phyloP scores from a whole-genome alignment of 2,888 invertebrate genomes.

The Zygothrica quintamaculata region DNA sequence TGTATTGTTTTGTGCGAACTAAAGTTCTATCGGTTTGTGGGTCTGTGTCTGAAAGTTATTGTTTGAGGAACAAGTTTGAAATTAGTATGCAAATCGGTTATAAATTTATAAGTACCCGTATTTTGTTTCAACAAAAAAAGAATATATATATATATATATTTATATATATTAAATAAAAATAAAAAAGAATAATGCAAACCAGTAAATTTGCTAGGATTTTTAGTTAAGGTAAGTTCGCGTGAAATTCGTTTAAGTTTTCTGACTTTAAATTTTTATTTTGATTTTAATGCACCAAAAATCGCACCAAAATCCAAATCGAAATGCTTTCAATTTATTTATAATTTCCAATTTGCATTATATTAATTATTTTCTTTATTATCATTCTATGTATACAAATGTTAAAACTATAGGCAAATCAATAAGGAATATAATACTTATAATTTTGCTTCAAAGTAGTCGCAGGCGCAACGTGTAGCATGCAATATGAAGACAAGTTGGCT shows the following conservation, averaged over 20 bases:
- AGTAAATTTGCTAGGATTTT: constrained; percentile 64
- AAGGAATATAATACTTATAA: constrained; percentile 33
- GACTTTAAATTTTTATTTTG: constrained; percentile 28
- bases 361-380: too few relatives aligned
- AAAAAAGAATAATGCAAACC: constrained; percentile 45
- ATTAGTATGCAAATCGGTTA: constrained; percentile 57
- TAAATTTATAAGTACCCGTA: constrained; percentile 23
- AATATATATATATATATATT: too few relatives aligned
- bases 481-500: constrained; percentile 14
- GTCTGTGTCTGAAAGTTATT: constrained; percentile 35
- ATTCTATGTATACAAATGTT: too few relatives aligned
- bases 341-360: constrained; percentile 21
- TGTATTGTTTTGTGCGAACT: constrained; percentile 39
- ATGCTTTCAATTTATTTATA: constrained; percentile 38
- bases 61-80: constrained; percentile 63
- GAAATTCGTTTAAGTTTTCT: constrained; percentile 59
- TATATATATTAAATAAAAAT: constrained; percentile 8
- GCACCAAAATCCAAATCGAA: constrained; percentile 59
- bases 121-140: constrained; percentile 19
- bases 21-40: constrained; percentile 46
- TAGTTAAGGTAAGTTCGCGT: constrained; percentile 80
- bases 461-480: constrained; percentile 29
- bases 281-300: constrained; percentile 73
- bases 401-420: too few relatives aligned
- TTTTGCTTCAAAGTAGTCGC: constrained; percentile 47